Evolutionary conservation across 2,113 vertebrate species (phyloP).

Genomic region (Hemiprocne comata): DNA sequence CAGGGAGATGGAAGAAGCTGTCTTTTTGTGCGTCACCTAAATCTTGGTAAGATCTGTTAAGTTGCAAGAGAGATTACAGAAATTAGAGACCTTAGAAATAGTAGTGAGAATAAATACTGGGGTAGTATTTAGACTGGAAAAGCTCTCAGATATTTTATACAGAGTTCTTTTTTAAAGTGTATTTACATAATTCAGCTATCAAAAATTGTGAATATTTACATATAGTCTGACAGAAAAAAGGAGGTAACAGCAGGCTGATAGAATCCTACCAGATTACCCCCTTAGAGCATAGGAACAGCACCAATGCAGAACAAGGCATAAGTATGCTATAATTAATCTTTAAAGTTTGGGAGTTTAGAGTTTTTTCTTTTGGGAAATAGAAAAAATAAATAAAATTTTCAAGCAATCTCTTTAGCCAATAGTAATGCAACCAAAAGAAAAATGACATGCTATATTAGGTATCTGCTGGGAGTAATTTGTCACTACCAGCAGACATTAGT

Average conservation of each 20-base stretch:
- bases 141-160: constrained; percentile 13
- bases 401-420: neutral
- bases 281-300: neutral
- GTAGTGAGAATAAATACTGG: constrained; percentile 7
- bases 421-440: neutral
- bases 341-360: neutral
- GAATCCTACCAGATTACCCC: neutral
- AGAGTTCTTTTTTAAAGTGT: neutral
- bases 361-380: neutral
- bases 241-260: neutral
- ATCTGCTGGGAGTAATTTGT: neutral
- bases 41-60: neutral
- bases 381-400: neutral
- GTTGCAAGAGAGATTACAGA: neutral
- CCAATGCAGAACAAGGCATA: neutral
- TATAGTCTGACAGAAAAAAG: neutral
- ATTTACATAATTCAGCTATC: neutral
- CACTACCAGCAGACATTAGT: neutral
- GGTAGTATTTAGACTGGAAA: constrained; percentile 27
- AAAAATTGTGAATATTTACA: constrained; percentile 9
- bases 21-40: neutral
- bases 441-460: neutral
- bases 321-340: neutral
- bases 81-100: neutral
- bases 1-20: neutral